Conservation (phyloP, 2,113 vertebrate species). For the Psittacula cyanocephala region DNA sequence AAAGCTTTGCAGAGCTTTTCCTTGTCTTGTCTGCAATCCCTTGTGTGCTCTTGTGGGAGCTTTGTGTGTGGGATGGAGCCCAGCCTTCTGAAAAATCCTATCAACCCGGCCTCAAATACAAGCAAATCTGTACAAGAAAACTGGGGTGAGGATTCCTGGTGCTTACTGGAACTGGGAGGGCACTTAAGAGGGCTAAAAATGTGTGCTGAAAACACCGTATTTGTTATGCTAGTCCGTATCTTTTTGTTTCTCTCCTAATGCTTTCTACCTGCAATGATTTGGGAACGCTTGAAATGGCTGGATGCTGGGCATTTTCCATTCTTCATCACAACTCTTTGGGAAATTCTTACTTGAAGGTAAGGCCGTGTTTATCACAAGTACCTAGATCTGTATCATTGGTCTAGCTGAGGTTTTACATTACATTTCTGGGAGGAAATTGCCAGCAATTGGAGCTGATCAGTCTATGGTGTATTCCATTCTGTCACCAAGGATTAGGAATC, state of each 20-base stretch:
- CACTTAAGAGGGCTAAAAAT: background rate
- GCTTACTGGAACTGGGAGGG: background rate
- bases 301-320: background rate
- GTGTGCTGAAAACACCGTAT: background rate
- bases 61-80: background rate
- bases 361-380: background rate
- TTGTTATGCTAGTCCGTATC: slow-evolving; percentile 40
- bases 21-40: background rate
- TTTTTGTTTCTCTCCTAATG: slow-evolving; percentile 27
- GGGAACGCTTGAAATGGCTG: background rate
- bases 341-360: slow-evolving; percentile 65
- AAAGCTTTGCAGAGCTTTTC: background rate
- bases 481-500: background rate
- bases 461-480: background rate
- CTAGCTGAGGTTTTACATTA: background rate
- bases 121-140: background rate
- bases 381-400: background rate
- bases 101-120: background rate
- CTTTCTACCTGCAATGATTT: slow-evolving; percentile 19
- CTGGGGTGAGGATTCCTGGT: background rate
- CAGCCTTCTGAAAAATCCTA: background rate
- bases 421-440: background rate
- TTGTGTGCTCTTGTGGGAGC: background rate
- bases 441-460: background rate
- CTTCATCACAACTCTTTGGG: background rate